Evolutionary conservation across 1,140 invertebrate genomes (phyloP).

Genomic region (Drosophila asahinai): DNA sequence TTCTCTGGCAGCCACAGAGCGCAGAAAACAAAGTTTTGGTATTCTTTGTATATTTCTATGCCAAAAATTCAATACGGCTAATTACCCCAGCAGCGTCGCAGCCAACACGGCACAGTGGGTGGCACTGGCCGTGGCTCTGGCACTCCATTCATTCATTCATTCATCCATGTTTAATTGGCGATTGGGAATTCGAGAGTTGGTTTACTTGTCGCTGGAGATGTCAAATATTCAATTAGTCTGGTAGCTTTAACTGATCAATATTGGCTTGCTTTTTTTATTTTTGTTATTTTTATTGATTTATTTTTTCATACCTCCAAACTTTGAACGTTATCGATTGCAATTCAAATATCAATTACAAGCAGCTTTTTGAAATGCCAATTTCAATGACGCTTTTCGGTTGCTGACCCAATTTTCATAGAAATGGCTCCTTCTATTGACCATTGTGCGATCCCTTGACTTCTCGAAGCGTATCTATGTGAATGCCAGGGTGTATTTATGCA

Average conservation of each 20-base stretch:
- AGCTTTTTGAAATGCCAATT: conserved; percentile 48
- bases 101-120: conserved; percentile 49
- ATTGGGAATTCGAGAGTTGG: background rate
- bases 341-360: conserved; percentile 52
- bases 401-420: conserved; percentile 64
- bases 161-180: conserved; percentile 28
- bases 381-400: conserved; percentile 38
- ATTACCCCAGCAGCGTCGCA: conserved; percentile 66
- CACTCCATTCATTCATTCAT: conserved; percentile 11
- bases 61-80: conserved; percentile 82
- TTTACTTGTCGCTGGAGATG: conserved; percentile 9
- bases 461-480: conserved; percentile 25
- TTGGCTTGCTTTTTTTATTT: background rate
- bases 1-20: conserved; percentile 70
- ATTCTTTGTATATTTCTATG: conserved; percentile 79
- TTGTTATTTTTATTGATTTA: background rate
- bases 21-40: conserved; percentile 72
- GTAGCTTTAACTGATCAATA: conserved; percentile 21
- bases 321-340: conserved; percentile 27
- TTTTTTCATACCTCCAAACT: conserved; percentile 1
- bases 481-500: conserved; percentile 10
- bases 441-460: conserved; percentile 70
- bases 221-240: conserved; percentile 34
- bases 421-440: conserved; percentile 64
- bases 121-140: conserved; percentile 1